phyloP scores from a whole-genome alignment of 2,797 vertebrate genomes.

The Pantherophis vulpinus region DNA sequence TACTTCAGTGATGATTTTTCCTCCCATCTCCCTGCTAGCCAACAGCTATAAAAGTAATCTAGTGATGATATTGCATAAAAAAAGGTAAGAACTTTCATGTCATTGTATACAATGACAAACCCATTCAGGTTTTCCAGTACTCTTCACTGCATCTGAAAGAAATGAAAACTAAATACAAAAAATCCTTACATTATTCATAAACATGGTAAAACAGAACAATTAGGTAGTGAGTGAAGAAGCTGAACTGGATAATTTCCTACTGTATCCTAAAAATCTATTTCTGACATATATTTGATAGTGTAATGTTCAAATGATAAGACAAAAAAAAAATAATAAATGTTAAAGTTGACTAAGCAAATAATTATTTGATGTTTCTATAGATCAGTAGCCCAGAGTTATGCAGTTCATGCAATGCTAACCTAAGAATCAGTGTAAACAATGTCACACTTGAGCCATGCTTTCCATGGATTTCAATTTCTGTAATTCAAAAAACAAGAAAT shows the following conservation, averaged over 20 bases:
- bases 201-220: neutral
- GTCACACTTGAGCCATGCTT: neutral
- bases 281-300: neutral
- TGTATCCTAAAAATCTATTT: neutral
- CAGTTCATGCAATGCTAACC: neutral
- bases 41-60: slow-evolving; percentile 63
- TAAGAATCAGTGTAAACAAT: neutral
- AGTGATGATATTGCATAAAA: slow-evolving; percentile 42
- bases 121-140: slow-evolving; percentile 2
- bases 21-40: slow-evolving; percentile 49
- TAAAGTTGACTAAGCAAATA: neutral
- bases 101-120: neutral
- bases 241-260: neutral
- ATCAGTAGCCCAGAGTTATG: neutral
- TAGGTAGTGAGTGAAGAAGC: slow-evolving; percentile 5
- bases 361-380: neutral
- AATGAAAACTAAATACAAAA: neutral
- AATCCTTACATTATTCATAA: slow-evolving; percentile 28
- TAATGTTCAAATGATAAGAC: neutral
- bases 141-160: neutral
- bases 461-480: neutral
- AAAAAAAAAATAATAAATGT: neutral
- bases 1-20: slow-evolving; percentile 57
- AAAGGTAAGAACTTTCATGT: neutral
- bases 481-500: neutral